A percentile compares a stretch with the other conserved stretches of the same genome.
phyloP scores from a whole-genome alignment of 2,113 vertebrate genomes.

The Danio rerio region GRCz12tu NC_133200.1:18213501-18214000 shows the following conservation, averaged over 20 bases:
- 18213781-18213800: no score
- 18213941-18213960: no score
- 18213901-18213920: no score
- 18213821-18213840: no score
- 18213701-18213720: not conserved
- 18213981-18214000: no score
- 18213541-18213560: not conserved
- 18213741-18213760: not conserved
- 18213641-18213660: not conserved
- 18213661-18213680: not conserved
- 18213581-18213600: constrained; percentile 16
- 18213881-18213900: no score
- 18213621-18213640: not conserved
- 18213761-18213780: not conserved
- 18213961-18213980: no score
- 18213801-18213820: no score
- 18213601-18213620: not conserved
- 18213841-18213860: no score
- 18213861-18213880: no score
- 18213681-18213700: not conserved
- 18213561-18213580: not conserved
- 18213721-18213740: not conserved
- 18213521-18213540: constrained; percentile 1
- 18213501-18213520: constrained; percentile 30
- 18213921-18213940: no score